phyloP scores from a whole-genome alignment of 2,113 vertebrate genomes.

The Thamnaconus septentrionalis region DNA sequence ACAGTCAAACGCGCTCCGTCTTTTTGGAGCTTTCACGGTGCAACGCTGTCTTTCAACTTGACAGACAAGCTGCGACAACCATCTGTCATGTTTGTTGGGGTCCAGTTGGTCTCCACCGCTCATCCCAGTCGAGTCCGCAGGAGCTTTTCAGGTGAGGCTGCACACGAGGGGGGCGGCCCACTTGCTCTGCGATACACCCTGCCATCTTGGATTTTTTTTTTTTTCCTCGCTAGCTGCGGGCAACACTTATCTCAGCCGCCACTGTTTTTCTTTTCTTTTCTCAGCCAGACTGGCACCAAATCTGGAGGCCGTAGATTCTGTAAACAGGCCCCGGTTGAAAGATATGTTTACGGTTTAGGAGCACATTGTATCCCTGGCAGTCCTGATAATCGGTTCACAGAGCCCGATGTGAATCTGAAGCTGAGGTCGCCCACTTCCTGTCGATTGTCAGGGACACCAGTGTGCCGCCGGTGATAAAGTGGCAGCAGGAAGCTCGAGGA shows the following conservation, averaged over 20 bases:
- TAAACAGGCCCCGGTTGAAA: slow-evolving; percentile 38
- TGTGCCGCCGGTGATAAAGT: slow-evolving; percentile 42
- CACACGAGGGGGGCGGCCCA: too few species aligned
- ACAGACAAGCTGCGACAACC: too few species aligned
- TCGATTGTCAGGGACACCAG: slow-evolving; percentile 50
- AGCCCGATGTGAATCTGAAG: slow-evolving; percentile 32
- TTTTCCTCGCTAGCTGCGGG: slow-evolving; percentile 10
- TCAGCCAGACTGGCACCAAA: slow-evolving; percentile 38
- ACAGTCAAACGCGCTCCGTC: too few species aligned
- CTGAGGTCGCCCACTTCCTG: slow-evolving; percentile 58
- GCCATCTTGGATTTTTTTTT: background rate
- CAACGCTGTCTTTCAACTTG: too few species aligned
- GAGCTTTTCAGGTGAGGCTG: too few species aligned
- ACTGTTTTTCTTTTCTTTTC: slow-evolving; percentile 2
- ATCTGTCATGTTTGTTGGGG: too few species aligned
- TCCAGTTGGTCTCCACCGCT: too few species aligned
- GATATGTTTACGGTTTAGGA: slow-evolving; percentile 45
- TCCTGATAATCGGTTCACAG: slow-evolving; percentile 26
- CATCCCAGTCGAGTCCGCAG: too few species aligned
- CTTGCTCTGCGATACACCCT: too few species aligned
- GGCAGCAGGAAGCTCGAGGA: slow-evolving; percentile 43
- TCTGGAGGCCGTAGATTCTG: slow-evolving; percentile 22
- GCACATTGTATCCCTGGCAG: slow-evolving; percentile 41
- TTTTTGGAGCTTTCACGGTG: too few species aligned
- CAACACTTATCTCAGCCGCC: background rate